Conservation (phyloP, 2,888 invertebrate species). For the Clostera curtula region DNA sequence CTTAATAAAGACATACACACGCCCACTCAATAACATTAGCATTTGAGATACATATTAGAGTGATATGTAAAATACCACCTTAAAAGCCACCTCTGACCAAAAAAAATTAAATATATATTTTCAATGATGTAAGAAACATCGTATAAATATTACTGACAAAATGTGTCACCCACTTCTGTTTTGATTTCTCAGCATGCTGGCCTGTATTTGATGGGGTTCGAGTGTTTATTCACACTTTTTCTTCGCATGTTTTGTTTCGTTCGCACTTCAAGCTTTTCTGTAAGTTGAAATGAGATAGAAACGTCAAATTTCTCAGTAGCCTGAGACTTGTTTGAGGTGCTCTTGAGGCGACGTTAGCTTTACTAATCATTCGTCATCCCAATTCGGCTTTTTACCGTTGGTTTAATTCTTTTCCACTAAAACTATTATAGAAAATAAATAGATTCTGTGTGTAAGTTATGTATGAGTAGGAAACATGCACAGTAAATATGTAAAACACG, state of each 20-base stretch:
- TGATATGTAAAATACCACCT: no score
- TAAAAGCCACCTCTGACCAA: no score
- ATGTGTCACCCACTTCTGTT: conserved; percentile 5
- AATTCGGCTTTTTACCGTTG: no score
- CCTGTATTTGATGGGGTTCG: conserved; percentile 13
- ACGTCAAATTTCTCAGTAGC: conserved; percentile 60
- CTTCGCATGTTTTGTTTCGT: conserved; percentile 18
- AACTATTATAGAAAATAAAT: no score
- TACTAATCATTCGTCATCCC: conserved; percentile 32
- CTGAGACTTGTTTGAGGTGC: conserved; percentile 44
- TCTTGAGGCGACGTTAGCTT: conserved; percentile 39
- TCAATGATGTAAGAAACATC: background rate
- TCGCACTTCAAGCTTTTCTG: conserved; percentile 8
- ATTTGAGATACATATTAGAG: no score
- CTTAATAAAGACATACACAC: no score
- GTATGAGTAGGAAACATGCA: no score
- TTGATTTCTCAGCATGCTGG: conserved; percentile 23
- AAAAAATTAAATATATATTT: no score
- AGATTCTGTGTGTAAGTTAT: no score
- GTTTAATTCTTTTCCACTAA: no score
- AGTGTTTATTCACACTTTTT: conserved; percentile 50
- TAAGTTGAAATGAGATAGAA: conserved; percentile 25
- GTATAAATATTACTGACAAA: conserved; percentile 4
- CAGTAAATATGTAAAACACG: no score
- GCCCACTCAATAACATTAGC: no score